A percentile compares a stretch with the other conserved stretches of the same genome.
Conservation (phyloP, 2,888 invertebrate genomes). For the Epistrophe grossulariae region DNA sequence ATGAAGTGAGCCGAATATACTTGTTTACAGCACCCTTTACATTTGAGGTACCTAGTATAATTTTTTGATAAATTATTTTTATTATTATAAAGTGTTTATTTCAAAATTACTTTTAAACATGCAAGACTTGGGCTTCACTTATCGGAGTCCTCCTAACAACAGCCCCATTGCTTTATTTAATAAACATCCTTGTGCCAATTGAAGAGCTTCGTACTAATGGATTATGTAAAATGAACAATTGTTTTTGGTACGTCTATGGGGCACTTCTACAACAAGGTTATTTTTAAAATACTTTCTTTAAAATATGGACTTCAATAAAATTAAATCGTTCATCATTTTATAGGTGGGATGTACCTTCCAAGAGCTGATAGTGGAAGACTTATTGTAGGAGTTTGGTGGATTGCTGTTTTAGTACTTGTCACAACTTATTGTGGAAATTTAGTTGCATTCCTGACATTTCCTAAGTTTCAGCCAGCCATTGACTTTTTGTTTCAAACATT, state of each 20-base stretch:
- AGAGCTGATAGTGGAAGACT: slow-evolving; percentile 93
- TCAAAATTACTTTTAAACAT: slow-evolving; percentile 49
- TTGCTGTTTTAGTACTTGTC: slow-evolving; percentile 93
- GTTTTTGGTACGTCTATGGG: slow-evolving; percentile 91
- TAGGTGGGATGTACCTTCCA: slow-evolving; percentile 94
- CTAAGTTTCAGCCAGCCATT: slow-evolving; percentile 85
- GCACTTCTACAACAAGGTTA: slow-evolving; percentile 95
- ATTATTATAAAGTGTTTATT: slow-evolving; percentile 22
- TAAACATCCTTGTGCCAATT: slow-evolving; percentile 89
- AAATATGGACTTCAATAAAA: background rate
- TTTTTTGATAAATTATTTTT: slow-evolving; percentile 77
- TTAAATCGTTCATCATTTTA: background rate
- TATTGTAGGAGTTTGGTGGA: slow-evolving; percentile 95
- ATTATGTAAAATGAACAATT: slow-evolving; percentile 82
- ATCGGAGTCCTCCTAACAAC: slow-evolving; percentile 89
- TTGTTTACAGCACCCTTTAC: slow-evolving; percentile 94
- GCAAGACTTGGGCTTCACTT: slow-evolving; percentile 93
- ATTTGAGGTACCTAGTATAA: slow-evolving; percentile 84
- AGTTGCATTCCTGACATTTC: slow-evolving; percentile 96
- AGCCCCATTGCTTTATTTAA: slow-evolving; percentile 90
- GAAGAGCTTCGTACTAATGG: slow-evolving; percentile 83
- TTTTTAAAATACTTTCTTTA: background rate
- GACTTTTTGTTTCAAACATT: slow-evolving; percentile 83
- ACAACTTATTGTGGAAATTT: slow-evolving; percentile 97
- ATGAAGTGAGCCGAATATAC: slow-evolving; percentile 91